A percentile compares a stretch with the other conserved stretches of the same genome.
Conservation (phyloP, 2,888 invertebrate species). For the Hyposoter dolosus region DNA sequence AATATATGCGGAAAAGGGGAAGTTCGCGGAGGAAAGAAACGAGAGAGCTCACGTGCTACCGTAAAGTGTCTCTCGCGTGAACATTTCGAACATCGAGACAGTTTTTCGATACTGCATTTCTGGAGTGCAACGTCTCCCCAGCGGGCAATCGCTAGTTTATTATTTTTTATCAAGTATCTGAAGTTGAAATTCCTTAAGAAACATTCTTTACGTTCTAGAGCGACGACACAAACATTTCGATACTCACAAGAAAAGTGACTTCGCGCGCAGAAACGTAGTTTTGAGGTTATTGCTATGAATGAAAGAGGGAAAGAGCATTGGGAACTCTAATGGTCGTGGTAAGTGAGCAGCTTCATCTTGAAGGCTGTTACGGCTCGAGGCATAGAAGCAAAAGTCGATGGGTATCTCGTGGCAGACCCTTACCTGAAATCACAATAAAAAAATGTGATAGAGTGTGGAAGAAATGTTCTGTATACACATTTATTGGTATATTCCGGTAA, state of each 20-base stretch:
- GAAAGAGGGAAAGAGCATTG: background rate
- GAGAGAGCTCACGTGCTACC: slow-evolving; percentile 5
- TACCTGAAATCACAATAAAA: slow-evolving; percentile 61
- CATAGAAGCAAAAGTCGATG: background rate
- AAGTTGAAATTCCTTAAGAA: background rate
- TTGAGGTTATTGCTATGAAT: slow-evolving; percentile 35
- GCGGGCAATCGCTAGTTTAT: slow-evolving; percentile 4
- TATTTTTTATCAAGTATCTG: slow-evolving; percentile 1
- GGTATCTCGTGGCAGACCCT: slow-evolving; percentile 26
- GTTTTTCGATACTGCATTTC: slow-evolving; percentile 73
- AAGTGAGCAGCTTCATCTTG: slow-evolving; percentile 5
- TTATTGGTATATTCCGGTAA: slow-evolving; percentile 29
- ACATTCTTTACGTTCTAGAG: background rate
- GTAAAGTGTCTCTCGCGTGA: slow-evolving; percentile 61
- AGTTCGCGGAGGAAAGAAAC: slow-evolving; percentile 3
- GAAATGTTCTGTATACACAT: slow-evolving; percentile 3
- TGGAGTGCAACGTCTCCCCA: slow-evolving; percentile 44
- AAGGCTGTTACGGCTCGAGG: slow-evolving; percentile 31
- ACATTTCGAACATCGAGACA: slow-evolving; percentile 73
- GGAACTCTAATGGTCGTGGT: slow-evolving; percentile 37
- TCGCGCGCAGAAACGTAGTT: background rate
- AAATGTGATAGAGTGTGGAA: slow-evolving; percentile 13
- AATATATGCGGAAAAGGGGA: background rate
- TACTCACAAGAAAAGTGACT: slow-evolving; percentile 4
- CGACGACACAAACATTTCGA: background rate